A percentile compares a stretch with the other conserved stretches of the same genome.
Evolutionary conservation across 2,888 invertebrate genomes (phyloP).

Genomic region (Rhodophaea formosa): DNA sequence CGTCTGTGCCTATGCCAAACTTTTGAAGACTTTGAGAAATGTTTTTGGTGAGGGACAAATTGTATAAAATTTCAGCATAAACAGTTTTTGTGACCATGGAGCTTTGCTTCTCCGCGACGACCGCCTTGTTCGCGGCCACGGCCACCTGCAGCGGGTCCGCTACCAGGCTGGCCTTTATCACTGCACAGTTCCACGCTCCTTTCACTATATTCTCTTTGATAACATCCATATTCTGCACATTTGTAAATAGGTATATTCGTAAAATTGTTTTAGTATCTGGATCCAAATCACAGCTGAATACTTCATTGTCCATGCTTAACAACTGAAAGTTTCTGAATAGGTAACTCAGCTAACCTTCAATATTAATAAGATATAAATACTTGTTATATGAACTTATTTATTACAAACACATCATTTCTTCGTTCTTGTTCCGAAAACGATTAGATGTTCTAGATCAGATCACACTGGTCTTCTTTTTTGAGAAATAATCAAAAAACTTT

Average conservation of each 20-base stretch:
- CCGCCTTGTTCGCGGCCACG: constrained; percentile 86
- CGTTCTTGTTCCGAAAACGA: too few relatives aligned
- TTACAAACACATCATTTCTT: too few relatives aligned
- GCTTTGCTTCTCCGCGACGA: constrained; percentile 65
- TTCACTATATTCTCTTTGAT: constrained; percentile 78
- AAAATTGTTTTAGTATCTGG: constrained; percentile 60
- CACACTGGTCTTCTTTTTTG: too few relatives aligned
- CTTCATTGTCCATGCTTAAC: constrained; percentile 40
- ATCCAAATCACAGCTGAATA: constrained; percentile 63
- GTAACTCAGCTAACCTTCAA: too few relatives aligned
- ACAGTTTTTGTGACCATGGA: constrained; percentile 82
- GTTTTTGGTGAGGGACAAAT: constrained; percentile 85
- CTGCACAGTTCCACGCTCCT: constrained; percentile 81
- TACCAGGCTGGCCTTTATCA: constrained; percentile 83
- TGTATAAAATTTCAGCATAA: constrained; percentile 85
- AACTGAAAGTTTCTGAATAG: neutral
- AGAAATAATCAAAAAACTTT: too few relatives aligned
- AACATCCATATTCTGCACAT: constrained; percentile 80
- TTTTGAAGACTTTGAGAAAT: constrained; percentile 84
- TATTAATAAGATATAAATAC: too few relatives aligned
- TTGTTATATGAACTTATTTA: too few relatives aligned
- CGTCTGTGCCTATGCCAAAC: constrained; percentile 80
- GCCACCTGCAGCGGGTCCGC: constrained; percentile 81
- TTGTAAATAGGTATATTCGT: constrained; percentile 77
- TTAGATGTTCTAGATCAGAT: too few relatives aligned